Conservation (phyloP, 2,888 invertebrate species). For the Empis livida region DNA sequence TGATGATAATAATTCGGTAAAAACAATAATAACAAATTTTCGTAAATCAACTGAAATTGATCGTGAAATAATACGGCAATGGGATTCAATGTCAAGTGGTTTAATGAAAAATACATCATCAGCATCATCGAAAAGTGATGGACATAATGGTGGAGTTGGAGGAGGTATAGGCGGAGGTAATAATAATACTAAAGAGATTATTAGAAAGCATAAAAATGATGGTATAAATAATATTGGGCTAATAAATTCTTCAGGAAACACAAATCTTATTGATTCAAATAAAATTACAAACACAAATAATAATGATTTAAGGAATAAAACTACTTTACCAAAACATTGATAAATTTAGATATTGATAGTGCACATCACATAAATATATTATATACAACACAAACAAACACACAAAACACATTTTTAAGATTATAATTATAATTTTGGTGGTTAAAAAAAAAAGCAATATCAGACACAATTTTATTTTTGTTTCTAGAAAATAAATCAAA, state of each 20-base stretch:
- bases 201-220: not conserved
- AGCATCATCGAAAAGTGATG: constrained; percentile 7
- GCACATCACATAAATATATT: not conserved
- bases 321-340: too few species aligned
- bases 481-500: constrained; percentile 4
- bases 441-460: constrained; percentile 4
- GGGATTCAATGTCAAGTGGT: constrained; percentile 81
- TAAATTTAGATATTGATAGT: too few species aligned
- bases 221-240: too few species aligned
- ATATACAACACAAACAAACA: constrained; percentile 7
- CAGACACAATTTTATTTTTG: constrained; percentile 9
- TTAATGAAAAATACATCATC: constrained; percentile 41
- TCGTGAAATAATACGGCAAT: constrained; percentile 73
- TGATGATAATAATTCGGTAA: constrained; percentile 27
- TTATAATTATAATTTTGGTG: constrained; percentile 6
- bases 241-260: too few species aligned
- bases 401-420: constrained; percentile 1
- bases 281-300: too few species aligned
- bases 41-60: constrained; percentile 53
- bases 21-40: constrained; percentile 16
- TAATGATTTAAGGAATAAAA: too few species aligned
- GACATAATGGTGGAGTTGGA: too few species aligned
- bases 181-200: constrained; percentile 13
- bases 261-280: too few species aligned
- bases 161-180: constrained; percentile 33